Evolutionary conservation across 2,888 invertebrate genomes (phyloP).

Genomic region (Lithophane leautieri): DNA sequence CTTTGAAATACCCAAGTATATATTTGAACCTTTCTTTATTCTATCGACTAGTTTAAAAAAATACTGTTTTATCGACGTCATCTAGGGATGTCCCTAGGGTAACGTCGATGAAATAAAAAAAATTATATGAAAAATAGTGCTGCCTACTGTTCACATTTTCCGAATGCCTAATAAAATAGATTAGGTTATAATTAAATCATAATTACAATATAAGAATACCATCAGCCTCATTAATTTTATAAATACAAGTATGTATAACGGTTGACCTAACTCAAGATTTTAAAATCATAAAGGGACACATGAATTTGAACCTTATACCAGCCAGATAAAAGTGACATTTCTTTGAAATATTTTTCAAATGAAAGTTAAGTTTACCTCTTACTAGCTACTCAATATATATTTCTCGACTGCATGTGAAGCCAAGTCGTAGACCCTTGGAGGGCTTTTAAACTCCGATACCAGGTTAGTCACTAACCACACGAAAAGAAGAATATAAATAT

Average conservation of each 20-base stretch:
- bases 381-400: background rate
- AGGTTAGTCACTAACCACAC: too few relatives aligned
- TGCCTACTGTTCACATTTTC: background rate
- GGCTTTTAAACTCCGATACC: too few relatives aligned
- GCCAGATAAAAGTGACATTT: background rate
- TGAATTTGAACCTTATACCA: conserved; percentile 16
- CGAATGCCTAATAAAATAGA: conserved; percentile 4
- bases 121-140: background rate
- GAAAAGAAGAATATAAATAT: too few relatives aligned
- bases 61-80: too few relatives aligned
- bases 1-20: too few relatives aligned
- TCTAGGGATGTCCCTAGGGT: too few relatives aligned
- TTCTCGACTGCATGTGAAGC: too few relatives aligned
- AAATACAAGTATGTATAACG: background rate
- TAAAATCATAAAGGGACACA: too few relatives aligned
- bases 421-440: too few relatives aligned
- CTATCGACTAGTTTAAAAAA: too few relatives aligned
- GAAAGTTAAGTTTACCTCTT: background rate
- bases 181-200: conserved; percentile 6
- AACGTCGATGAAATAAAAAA: background rate
- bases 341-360: conserved; percentile 2
- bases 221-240: conserved; percentile 28
- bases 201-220: background rate
- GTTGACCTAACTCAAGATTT: background rate
- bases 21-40: too few relatives aligned